phyloP scores from a whole-genome alignment of 2,888 invertebrate species.

The Poecilus cupreus region DNA sequence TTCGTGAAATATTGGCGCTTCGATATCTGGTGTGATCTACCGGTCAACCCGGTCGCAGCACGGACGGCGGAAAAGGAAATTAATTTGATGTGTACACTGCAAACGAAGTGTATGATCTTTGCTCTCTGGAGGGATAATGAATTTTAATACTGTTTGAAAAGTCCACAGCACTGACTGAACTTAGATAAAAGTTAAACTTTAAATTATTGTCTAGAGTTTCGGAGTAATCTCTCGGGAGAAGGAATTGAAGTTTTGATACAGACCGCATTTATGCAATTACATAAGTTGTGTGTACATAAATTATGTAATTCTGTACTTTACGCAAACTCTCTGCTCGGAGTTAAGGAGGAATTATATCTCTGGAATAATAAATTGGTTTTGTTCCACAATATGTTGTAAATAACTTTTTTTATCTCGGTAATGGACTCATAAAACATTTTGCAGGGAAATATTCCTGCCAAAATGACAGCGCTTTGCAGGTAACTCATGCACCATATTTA shows the following conservation, averaged over 20 bases:
- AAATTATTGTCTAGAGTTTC: conserved; percentile 31
- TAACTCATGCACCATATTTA: neutral
- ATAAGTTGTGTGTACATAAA: conserved; percentile 32
- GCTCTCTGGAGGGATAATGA: conserved; percentile 29
- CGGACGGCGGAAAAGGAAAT: neutral
- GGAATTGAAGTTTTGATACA: conserved; percentile 9
- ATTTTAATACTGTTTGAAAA: conserved; percentile 50
- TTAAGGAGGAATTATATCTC: neutral
- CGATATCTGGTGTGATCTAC: neutral
- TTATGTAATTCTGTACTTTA: conserved; percentile 4
- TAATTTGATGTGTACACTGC: conserved; percentile 36
- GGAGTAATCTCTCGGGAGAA: neutral
- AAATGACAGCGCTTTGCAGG: conserved; percentile 16
- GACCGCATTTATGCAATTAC: conserved; percentile 31
- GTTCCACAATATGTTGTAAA: conserved; percentile 22
- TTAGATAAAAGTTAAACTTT: conserved; percentile 39
- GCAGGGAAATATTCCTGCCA: conserved; percentile 22
- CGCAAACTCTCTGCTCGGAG: neutral
- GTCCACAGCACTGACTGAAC: conserved; percentile 8
- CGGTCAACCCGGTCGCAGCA: neutral
- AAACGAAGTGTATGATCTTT: conserved; percentile 43
- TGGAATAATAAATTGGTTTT: conserved; percentile 19
- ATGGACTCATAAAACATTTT: conserved; percentile 15
- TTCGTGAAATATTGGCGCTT: neutral
- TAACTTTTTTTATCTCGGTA: conserved; percentile 23